A percentile compares a stretch with the other conserved stretches of the same genome.
phyloP scores from a whole-genome alignment of 2,797 vertebrate species.

The Aotus griseimembra region DNA sequence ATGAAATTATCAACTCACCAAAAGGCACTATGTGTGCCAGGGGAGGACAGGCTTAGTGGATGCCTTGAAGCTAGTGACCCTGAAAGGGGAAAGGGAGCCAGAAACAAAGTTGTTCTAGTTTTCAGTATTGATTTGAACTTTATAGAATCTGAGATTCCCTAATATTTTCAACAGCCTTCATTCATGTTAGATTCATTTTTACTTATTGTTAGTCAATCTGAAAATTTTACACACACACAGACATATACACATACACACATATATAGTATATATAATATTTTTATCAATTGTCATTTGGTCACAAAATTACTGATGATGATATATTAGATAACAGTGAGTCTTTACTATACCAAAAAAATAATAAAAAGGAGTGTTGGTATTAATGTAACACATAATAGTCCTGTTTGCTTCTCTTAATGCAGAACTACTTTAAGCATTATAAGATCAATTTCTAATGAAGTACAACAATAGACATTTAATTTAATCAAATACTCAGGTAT shows the following conservation, averaged over 20 bases:
- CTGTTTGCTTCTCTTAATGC: not conserved
- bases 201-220: not conserved
- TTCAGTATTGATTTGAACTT: not conserved
- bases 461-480: not conserved
- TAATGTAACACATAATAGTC: too few relatives aligned
- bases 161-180: not conserved
- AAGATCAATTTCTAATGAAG: not conserved
- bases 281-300: not conserved
- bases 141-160: not conserved
- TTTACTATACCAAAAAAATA: not conserved
- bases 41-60: accelerated
- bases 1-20: not conserved
- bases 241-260: not conserved
- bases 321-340: not conserved
- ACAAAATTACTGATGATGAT: not conserved
- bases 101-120: not conserved
- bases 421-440: not conserved
- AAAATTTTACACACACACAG: not conserved
- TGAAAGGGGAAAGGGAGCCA: not conserved
- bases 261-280: not conserved
- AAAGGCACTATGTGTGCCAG: accelerated
- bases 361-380: not conserved
- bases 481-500: not conserved
- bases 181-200: not conserved
- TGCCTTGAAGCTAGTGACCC: not conserved